Conservation (phyloP, 2,888 invertebrate species). For the Pseudoips prasinana region DNA sequence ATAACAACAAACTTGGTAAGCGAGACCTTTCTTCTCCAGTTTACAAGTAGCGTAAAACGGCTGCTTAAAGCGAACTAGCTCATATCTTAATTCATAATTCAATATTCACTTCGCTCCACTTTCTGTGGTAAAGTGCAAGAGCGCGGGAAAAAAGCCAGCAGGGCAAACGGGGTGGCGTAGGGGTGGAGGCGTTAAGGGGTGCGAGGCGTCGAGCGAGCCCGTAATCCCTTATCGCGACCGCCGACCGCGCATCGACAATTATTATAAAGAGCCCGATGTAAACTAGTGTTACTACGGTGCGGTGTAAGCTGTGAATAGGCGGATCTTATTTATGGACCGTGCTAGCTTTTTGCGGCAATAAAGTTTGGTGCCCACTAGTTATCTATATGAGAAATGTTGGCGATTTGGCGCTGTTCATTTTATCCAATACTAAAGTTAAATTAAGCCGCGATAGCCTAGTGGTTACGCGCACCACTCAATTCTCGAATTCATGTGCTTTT, state of each 20-base stretch:
- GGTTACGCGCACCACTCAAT: too few relatives aligned
- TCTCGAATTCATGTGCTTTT: too few relatives aligned
- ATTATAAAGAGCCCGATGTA: slow-evolving; percentile 61
- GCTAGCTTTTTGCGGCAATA: slow-evolving; percentile 18
- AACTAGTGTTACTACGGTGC: slow-evolving; percentile 44
- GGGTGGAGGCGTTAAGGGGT: slow-evolving; percentile 28
- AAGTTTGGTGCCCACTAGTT: too few relatives aligned
- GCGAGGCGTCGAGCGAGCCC: slow-evolving; percentile 40
- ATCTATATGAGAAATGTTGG: too few relatives aligned
- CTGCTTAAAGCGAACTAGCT: slow-evolving; percentile 39
- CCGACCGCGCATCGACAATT: slow-evolving; percentile 72
- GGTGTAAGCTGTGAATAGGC: slow-evolving; percentile 21
- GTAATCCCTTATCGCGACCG: slow-evolving; percentile 70
- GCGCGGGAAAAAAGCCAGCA: slow-evolving; percentile 67
- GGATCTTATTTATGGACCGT: slow-evolving; percentile 28
- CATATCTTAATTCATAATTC: slow-evolving; percentile 75
- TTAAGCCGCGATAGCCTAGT: too few relatives aligned
- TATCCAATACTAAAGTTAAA: too few relatives aligned
- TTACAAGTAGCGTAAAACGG: slow-evolving; percentile 24
- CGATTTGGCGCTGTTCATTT: too few relatives aligned
- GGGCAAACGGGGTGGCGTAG: slow-evolving; percentile 38
- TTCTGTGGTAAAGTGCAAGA: slow-evolving; percentile 65
- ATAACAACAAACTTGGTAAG: slow-evolving; percentile 30
- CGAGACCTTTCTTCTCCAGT: slow-evolving; percentile 16
- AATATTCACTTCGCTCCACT: slow-evolving; percentile 59